Conservation (phyloP, 2,888 invertebrate species). For the Eucera pruinosa region DNA sequence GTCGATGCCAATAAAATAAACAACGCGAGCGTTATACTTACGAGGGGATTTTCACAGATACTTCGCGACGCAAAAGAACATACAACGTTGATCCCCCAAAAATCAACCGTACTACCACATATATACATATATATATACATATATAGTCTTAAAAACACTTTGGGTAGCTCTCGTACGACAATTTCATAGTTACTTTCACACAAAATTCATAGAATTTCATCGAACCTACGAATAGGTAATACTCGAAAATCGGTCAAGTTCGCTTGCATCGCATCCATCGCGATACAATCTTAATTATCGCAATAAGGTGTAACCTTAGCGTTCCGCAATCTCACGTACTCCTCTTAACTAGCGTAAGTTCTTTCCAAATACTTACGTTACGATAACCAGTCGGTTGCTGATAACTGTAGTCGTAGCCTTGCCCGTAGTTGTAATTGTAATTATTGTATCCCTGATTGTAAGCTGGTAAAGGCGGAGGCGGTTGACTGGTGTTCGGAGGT, state of each 20-base stretch:
- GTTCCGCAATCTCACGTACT: conserved; percentile 14
- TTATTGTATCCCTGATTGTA: conserved; percentile 81
- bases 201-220: conserved; percentile 30
- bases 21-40: conserved; percentile 74
- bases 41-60: conserved; percentile 59
- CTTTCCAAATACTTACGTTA: conserved; percentile 78
- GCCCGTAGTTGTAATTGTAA: conserved; percentile 81
- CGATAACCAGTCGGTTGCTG: conserved; percentile 80
- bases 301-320: conserved; percentile 9
- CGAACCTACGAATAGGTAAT: conserved; percentile 18
- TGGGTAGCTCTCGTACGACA: conserved; percentile 26
- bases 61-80: conserved; percentile 44
- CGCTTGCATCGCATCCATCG: conserved; percentile 12
- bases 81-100: conserved; percentile 44
- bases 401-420: conserved; percentile 80
- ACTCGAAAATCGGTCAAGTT: conserved; percentile 2
- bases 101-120: conserved; percentile 49
- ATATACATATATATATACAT: no score
- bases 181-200: conserved; percentile 35
- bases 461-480: conserved; percentile 78
- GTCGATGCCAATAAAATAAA: conserved; percentile 71
- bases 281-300: conserved; percentile 26
- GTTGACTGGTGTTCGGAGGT: conserved; percentile 81
- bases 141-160: conserved; percentile 53
- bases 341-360: neutral